Evolutionary conservation across 2,113 vertebrate genomes (phyloP).

Genomic region (Corythornis madagascariensis): DNA sequence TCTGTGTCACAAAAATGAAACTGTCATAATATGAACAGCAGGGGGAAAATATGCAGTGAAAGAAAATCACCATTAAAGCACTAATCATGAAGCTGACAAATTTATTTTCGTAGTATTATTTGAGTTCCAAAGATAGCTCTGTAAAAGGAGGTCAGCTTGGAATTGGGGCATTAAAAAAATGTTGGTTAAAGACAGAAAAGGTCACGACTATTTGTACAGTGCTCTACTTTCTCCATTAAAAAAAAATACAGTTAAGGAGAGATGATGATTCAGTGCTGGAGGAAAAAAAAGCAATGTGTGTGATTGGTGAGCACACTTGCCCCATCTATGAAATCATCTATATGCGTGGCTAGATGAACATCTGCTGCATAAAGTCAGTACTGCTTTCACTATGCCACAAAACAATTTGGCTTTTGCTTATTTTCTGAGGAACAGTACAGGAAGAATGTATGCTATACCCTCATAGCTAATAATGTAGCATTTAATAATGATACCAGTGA

Average conservation of each 20-base stretch:
- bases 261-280: slow-evolving; percentile 65
- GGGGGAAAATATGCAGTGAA: slow-evolving; percentile 27
- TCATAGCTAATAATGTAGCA: slow-evolving; percentile 56
- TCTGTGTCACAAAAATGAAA: slow-evolving; percentile 21
- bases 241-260: slow-evolving; percentile 31
- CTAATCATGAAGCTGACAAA: slow-evolving; percentile 23
- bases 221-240: slow-evolving; percentile 51
- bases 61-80: slow-evolving; percentile 16
- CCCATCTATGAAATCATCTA: slow-evolving; percentile 70
- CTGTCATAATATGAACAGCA: not conserved
- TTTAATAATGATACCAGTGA: slow-evolving; percentile 69
- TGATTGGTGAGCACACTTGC: slow-evolving; percentile 55
- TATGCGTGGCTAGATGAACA: slow-evolving; percentile 67
- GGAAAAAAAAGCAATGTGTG: not conserved
- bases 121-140: slow-evolving; percentile 49
- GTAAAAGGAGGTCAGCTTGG: slow-evolving; percentile 58
- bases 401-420: slow-evolving; percentile 53
- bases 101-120: slow-evolving; percentile 49
- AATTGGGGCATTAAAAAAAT: slow-evolving; percentile 55
- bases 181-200: slow-evolving; percentile 59
- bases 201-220: slow-evolving; percentile 61
- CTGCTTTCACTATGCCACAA: slow-evolving; percentile 55
- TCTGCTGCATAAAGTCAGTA: slow-evolving; percentile 68
- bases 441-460: slow-evolving; percentile 35
- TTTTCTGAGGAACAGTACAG: slow-evolving; percentile 36